These are phyloP conservation scores for Styela plicata DNA, from an alignment of 23 tunicate genomes.

Conservation along the genomic window DNA sequence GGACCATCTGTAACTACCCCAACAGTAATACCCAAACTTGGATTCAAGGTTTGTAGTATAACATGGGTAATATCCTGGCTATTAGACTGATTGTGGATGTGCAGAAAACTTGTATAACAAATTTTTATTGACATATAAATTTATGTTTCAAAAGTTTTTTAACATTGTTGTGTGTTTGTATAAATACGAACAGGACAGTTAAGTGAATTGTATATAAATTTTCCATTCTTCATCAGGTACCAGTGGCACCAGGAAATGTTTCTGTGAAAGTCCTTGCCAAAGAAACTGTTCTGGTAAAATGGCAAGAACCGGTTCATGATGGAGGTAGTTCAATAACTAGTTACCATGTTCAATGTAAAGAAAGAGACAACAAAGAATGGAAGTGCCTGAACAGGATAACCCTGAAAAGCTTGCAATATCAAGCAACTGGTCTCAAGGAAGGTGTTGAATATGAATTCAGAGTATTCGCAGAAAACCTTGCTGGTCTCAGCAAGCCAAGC, in stretches of 20 bases:
- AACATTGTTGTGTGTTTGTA: too few species aligned
- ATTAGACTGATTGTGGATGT: too few species aligned
- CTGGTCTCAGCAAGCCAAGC: slow-evolving; percentile 77
- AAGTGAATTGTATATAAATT: neutral
- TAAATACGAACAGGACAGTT: neutral
- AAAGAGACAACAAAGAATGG: slow-evolving; percentile 80
- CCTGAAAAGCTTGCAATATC: slow-evolving; percentile 53
- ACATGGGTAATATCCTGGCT: neutral
- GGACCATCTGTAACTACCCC: slow-evolving; percentile 59
- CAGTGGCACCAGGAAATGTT: slow-evolving; percentile 70
- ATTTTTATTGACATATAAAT: too few species aligned
- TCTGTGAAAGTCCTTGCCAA: slow-evolving; percentile 48
- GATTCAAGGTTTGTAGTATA: slow-evolving; percentile 37
- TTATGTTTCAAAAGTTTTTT: too few species aligned
- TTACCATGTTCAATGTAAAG: slow-evolving; percentile 83
- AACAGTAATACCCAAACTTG: slow-evolving; percentile 40
- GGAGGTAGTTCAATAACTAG: slow-evolving; percentile 76
- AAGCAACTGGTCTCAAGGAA: slow-evolving; percentile 68
- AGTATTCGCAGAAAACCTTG: slow-evolving; percentile 79
- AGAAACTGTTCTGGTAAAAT: slow-evolving; percentile 59
- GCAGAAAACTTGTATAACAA: too few species aligned
- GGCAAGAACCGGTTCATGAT: slow-evolving; percentile 90
- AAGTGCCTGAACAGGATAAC: slow-evolving; percentile 56
- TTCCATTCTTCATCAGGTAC: slow-evolving; percentile 29
- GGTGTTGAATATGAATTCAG: slow-evolving; percentile 89